These are phyloP conservation scores for Drymodes brunneopygia DNA, from an alignment of 2,113 vertebrate species.

Conservation along the genomic window DNA sequence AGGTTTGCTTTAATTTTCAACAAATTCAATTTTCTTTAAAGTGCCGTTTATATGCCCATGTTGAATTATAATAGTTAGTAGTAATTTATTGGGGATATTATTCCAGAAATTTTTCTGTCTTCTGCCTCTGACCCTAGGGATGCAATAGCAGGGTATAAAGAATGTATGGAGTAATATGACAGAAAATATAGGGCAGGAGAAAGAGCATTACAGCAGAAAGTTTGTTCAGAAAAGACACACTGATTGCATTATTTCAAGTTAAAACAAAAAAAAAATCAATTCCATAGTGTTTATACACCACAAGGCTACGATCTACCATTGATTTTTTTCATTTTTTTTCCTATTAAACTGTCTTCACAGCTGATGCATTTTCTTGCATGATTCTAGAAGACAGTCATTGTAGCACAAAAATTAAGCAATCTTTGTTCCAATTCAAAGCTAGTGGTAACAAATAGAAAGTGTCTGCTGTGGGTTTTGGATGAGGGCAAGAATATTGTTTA, in stretches of 20 bases:
- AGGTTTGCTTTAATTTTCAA: conserved; percentile 63
- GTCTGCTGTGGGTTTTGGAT: neutral
- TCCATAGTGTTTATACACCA: neutral
- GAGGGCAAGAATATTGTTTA: neutral
- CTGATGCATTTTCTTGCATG: neutral
- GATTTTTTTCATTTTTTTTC: fast-evolving
- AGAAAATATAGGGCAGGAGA: neutral
- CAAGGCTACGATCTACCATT: neutral
- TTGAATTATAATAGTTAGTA: conserved; percentile 54
- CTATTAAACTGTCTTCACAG: neutral
- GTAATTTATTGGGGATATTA: conserved; percentile 59
- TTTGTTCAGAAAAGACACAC: neutral
- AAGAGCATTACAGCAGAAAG: neutral
- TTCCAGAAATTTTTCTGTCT: conserved; percentile 52
- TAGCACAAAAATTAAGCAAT: neutral
- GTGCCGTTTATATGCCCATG: conserved; percentile 43
- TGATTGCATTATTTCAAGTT: neutral
- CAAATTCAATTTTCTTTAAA: conserved; percentile 71
- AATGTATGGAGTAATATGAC: neutral
- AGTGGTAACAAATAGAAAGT: neutral
- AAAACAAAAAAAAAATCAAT: neutral
- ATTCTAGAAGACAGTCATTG: neutral
- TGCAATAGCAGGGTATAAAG: neutral
- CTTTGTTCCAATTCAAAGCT: neutral
- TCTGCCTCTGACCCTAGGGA: conserved; percentile 15